Evolutionary conservation across 2,797 vertebrate genomes (phyloP), one percentile per base, ranked within the genome.

Genomic region (Onychomys leucogaster): DNA sequence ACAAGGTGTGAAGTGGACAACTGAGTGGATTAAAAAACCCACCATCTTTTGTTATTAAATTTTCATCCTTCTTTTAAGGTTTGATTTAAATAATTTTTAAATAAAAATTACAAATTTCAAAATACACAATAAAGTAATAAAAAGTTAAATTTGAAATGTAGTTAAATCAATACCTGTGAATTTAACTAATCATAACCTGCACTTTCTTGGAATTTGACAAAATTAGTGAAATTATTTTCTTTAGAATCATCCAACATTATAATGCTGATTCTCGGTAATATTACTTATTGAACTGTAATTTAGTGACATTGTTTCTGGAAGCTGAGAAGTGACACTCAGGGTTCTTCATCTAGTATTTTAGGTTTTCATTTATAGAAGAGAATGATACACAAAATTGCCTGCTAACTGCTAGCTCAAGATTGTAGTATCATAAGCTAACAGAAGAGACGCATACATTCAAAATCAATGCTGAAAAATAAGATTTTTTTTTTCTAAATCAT

Each of bases 381-480:
- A 94, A 81, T 84, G 71, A 88, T 61, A 43, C 0, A 95, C 37
- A 49, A 88, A 91, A 94, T 67, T 89, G 12, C 34, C 76, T 83
- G n/a, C 29, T 46, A 57, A 19, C n/a, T 91, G 78, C 78, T 46
- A 94, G 75, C 12, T 85, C 65, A n/a, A 94, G 63, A 96, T 17
- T 78, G 90, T 21, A 67, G 23, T 93, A 21, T 76, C n/a, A 78
- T 96, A 80, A 41, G n/a, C 57, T 91, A 63, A 86, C 2, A 82
- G 52, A 29, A 90, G 37, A 71, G 3, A 49, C 94, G 34, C 52
- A 67, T 92, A 41, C 6, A 52, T 96, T 85, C 67, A 69, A 87
- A 94, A 86, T 27, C 63, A 87, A 49, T 75, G 67, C 19, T 61
- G 5, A 69, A 94, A 32, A 92, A 82, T 76, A 85, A 77, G 14